These are phyloP conservation scores for Hoplodrina blanda DNA, from an alignment of 2,888 invertebrate genomes.

Conservation along the genomic window DNA sequence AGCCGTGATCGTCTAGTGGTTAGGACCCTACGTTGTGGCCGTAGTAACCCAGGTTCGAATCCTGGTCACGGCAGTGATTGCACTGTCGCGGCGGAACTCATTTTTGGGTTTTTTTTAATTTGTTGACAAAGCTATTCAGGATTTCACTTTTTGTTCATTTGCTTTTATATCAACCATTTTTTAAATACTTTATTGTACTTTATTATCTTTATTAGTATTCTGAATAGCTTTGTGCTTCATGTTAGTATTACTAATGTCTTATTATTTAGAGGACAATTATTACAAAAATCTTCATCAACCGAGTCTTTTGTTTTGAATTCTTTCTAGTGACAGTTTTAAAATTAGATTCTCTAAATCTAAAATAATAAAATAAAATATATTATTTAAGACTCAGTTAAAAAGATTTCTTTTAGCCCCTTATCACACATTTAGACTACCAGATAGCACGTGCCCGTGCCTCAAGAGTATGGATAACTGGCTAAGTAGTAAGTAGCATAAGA, in stretches of 20 bases:
- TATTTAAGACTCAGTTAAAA: constrained; percentile 16
- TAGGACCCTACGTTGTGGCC: constrained; percentile 94
- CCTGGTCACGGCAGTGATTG: constrained; percentile 92
- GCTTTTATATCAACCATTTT: not conserved
- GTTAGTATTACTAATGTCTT: constrained; percentile 14
- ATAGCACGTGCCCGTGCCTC: too few relatives aligned
- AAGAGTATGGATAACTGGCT: too few relatives aligned
- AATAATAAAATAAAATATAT: too few relatives aligned
- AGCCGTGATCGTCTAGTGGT: constrained; percentile 93
- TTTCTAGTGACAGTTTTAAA: not conserved
- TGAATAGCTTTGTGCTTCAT: constrained; percentile 4
- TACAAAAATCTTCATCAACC: constrained; percentile 21
- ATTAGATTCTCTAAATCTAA: too few relatives aligned
- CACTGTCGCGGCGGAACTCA: constrained; percentile 57
- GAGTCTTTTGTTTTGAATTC: not conserved
- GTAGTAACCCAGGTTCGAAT: constrained; percentile 93
- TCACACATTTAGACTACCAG: not conserved
- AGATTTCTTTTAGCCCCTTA: constrained; percentile 4
- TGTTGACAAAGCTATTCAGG: not conserved
- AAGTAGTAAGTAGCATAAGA: too few relatives aligned
- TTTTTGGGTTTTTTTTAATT: constrained; percentile 32
- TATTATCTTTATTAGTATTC: not conserved
- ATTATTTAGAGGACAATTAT: constrained; percentile 42
- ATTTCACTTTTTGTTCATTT: not conserved
- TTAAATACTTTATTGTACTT: not conserved